Evolutionary conservation across 2,113 vertebrate genomes (phyloP).

Genomic region (Cynopterus brachyotis): DNA sequence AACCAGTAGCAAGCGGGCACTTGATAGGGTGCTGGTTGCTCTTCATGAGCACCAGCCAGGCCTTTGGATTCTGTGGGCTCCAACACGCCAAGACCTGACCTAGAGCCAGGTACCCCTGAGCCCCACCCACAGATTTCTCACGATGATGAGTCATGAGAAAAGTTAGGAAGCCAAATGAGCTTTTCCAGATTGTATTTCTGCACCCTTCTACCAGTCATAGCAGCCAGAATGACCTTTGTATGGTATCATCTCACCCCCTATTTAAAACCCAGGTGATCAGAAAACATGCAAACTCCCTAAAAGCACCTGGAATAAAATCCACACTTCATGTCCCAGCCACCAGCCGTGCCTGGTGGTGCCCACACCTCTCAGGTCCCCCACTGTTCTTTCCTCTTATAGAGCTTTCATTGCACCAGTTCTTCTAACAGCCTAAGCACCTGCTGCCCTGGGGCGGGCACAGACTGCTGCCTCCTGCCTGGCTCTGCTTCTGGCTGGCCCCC

Average conservation of each 20-base stretch:
- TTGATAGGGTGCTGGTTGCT: not conserved
- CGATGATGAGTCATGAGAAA: not conserved
- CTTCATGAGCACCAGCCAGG: not conserved
- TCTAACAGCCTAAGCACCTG: not conserved
- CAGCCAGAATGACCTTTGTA: not conserved
- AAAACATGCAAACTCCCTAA: not conserved
- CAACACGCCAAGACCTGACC: not conserved
- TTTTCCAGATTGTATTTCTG: not conserved
- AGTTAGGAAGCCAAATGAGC: not conserved
- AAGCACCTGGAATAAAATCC: not conserved
- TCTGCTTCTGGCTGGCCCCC: not conserved
- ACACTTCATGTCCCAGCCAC: no score
- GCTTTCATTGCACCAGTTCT: not conserved
- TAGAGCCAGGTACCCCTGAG: not conserved
- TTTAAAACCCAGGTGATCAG: not conserved
- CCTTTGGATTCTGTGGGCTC: not conserved
- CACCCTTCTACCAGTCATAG: not conserved
- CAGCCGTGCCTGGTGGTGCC: no score
- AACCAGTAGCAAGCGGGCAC: not conserved
- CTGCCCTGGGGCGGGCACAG: not conserved
- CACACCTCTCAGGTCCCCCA: fast-evolving
- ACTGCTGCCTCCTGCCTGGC: not conserved
- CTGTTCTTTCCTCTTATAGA: not conserved
- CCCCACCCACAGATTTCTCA: constrained; percentile 30
- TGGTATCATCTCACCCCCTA: not conserved